Conservation (phyloP, 2,113 vertebrate genomes). For the Corythoichthys haematopterus region DNA sequence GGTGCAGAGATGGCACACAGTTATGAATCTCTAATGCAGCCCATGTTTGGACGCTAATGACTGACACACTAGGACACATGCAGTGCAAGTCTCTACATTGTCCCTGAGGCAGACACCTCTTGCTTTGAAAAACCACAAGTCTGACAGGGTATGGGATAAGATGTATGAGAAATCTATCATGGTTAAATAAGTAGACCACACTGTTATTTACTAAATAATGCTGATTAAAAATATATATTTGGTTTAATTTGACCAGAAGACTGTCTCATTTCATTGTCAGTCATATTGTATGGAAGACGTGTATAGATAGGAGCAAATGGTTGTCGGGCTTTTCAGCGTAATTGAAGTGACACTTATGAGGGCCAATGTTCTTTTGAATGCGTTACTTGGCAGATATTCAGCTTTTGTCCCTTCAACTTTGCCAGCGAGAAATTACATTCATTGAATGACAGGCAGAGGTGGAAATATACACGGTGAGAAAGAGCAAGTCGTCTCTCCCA, state of each 20-base stretch:
- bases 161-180: constrained; percentile 15
- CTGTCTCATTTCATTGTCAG: constrained; percentile 36
- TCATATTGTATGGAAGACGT: constrained; percentile 71
- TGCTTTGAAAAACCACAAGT: constrained; percentile 32
- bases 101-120: constrained; percentile 51
- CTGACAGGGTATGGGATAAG: not conserved
- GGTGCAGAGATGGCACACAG: constrained; percentile 65
- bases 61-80: constrained; percentile 48
- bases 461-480: constrained; percentile 84
- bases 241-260: constrained; percentile 5
- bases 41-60: constrained; percentile 65
- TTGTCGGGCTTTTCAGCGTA: constrained; percentile 88
- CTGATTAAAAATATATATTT: constrained; percentile 3
- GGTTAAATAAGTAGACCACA: constrained; percentile 11
- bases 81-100: constrained; percentile 56
- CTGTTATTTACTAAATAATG: not conserved
- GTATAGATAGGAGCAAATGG: constrained; percentile 85
- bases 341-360: constrained; percentile 95
- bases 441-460: constrained; percentile 95
- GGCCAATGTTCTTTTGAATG: constrained; percentile 94
- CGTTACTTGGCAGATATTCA: constrained; percentile 95
- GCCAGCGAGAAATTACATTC: constrained; percentile 87
- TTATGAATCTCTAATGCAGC: constrained; percentile 66
- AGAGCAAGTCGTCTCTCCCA: constrained; percentile 80
- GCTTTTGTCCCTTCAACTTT: constrained; percentile 92